Evolutionary conservation across 2,113 vertebrate species (phyloP), one percentile per base, ranked within the genome.

Genomic region (Perccottus glenii): DNA sequence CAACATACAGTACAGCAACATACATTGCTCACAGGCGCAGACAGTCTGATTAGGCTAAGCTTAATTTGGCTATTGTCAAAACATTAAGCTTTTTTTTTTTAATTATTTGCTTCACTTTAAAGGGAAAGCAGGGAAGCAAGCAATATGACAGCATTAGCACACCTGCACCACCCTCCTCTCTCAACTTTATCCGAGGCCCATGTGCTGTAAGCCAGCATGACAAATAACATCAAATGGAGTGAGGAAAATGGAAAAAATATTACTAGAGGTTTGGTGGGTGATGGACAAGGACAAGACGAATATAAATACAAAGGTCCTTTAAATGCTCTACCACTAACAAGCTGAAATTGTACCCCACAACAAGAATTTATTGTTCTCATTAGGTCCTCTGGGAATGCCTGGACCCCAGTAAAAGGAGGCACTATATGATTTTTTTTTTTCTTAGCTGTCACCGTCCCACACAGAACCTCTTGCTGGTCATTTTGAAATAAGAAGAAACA

Each of bases 201-300:
- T 43, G 73, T 66, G 69, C 32, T 83, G 38, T 88, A 87, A 90
- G 80, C 79, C 63, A 15, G 77, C 86, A 82, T 87, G 88, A 91
- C 78, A 78, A 91, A 90, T 84, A 85, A 84, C 74, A 79, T 78
- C 74, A 88, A 81, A 83, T 46, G 32, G 65, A 47, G 60, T 68
- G 52, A 80, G 63, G 44, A 83, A 83, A 82, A 83, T 67, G 5
- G 60, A 10, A 15, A 72, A 67, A 55, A 78, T 70, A 77, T 79
- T 70, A 80, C 61, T 64, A 55, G 56, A 42, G 12, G n/a, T 77
- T 64, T 47, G 16, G 11, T 44, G 47, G 35, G 19, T 68, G 71
- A 61, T 44, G 15, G 6, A 44, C 33, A 1, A 72, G 56, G 47
- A 63, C 67, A 67, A 43, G 40, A 58, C n/a, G 40, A 43, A 36